Conservation (phyloP, 2,113 vertebrate genomes). For the Ammospiza nelsoni region DNA sequence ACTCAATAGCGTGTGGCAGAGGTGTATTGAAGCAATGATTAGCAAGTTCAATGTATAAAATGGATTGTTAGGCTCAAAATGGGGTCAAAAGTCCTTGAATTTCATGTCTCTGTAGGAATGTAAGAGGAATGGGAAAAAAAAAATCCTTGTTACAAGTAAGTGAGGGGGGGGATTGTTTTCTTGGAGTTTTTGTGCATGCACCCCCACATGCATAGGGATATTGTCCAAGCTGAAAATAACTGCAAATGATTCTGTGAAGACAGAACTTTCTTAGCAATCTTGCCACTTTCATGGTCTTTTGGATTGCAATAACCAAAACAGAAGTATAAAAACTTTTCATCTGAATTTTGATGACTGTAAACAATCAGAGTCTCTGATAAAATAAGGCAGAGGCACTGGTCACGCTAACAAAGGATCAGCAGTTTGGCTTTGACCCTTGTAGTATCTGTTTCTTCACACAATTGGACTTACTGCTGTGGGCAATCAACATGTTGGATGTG, state of each 20-base stretch:
- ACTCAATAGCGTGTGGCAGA: not conserved
- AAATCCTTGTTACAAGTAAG: not conserved
- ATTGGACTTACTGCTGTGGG: not conserved
- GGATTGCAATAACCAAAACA: not conserved
- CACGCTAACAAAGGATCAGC: not conserved
- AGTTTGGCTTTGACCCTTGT: not conserved
- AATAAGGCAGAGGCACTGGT: not conserved
- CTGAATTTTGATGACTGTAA: not conserved
- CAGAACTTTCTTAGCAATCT: not conserved
- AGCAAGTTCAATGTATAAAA: not conserved
- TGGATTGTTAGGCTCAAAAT: not conserved
- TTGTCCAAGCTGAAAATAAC: not conserved
- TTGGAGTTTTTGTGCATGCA: not conserved
- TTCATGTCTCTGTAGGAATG: not conserved
- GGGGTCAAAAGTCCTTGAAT: not conserved
- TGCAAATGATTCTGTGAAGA: not conserved
- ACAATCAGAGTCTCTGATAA: not conserved
- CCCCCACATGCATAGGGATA: accelerated
- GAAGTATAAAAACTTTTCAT: not conserved
- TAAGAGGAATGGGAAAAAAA: not conserved
- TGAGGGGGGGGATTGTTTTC: not conserved
- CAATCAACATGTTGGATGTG: not conserved
- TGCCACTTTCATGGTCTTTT: not conserved
- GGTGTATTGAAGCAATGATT: not conserved
- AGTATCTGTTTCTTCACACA: not conserved